Percentiles rank a stretch among this genome's conserved stretches.
Conservation (phyloP, 23 tunicate species). For the Diplosoma virens region DNA sequence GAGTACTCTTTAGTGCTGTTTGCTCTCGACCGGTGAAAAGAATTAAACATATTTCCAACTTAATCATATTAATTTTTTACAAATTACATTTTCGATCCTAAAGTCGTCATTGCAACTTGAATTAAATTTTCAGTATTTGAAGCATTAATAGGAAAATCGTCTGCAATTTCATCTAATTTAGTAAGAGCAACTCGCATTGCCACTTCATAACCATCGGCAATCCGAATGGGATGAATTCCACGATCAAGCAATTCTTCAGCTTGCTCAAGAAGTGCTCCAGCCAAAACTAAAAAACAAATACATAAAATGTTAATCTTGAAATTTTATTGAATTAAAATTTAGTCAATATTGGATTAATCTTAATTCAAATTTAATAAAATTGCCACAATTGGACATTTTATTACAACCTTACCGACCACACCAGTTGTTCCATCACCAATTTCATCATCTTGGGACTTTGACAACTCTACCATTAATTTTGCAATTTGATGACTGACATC, state of each 20-base stretch:
- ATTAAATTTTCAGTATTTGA: conserved; percentile 63
- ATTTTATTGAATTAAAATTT: neutral
- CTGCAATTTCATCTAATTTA: conserved; percentile 84
- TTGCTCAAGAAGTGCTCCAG: conserved; percentile 98
- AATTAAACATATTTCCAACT: too few relatives aligned
- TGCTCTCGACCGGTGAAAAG: too few relatives aligned
- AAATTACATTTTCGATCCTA: conserved; percentile 90
- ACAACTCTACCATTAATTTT: conserved; percentile 94
- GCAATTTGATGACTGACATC: conserved; percentile 98
- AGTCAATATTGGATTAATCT: neutral
- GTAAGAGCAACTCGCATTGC: conserved; percentile 91
- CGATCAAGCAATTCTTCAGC: conserved; percentile 96
- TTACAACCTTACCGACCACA: conserved; percentile 66
- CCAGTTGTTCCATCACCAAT: conserved; percentile 99
- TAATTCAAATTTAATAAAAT: neutral
- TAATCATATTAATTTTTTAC: too few relatives aligned
- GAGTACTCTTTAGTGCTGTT: too few relatives aligned
- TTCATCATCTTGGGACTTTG: conserved; percentile 99
- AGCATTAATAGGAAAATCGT: conserved; percentile 73
- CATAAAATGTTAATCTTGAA: too few relatives aligned
- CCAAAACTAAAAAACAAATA: conserved; percentile 69
- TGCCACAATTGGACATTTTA: neutral
- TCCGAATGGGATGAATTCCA: conserved; percentile 98
- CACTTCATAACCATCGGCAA: conserved; percentile 97
- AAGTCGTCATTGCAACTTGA: conserved; percentile 96